Percentiles rank a stretch among this genome's conserved stretches.
Evolutionary conservation across 2,888 invertebrate species (phyloP).

Genomic region (Drosophila neonasuta): DNA sequence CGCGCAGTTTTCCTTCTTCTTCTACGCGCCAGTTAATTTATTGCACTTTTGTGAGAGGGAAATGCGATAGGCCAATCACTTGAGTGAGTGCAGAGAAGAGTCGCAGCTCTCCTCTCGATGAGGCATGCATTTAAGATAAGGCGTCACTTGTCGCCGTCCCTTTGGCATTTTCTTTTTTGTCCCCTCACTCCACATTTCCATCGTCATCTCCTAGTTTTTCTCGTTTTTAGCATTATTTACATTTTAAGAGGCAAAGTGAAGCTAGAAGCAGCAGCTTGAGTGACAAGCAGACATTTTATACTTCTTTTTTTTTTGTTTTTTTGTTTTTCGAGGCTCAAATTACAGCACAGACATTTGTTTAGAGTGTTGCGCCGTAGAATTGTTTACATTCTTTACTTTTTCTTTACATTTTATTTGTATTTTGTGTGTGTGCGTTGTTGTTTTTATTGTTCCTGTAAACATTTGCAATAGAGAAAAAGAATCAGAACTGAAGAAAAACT

Average conservation of each 20-base stretch:
- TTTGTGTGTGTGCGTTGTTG: conserved; percentile 7
- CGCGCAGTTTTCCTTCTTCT: conserved; percentile 20
- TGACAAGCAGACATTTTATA: conserved; percentile 50
- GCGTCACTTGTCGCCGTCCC: conserved; percentile 68
- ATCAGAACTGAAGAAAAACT: conserved; percentile 38
- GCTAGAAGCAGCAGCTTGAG: conserved; percentile 30
- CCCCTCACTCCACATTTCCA: background rate
- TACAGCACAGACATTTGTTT: conserved; percentile 57
- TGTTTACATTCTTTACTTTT: conserved; percentile 50
- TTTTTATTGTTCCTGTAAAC: conserved; percentile 46
- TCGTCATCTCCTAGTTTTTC: conserved; percentile 21
- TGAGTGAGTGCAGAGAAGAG: conserved; percentile 47
- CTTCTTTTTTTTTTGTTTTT: background rate
- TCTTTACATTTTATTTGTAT: conserved; percentile 14
- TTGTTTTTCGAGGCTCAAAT: conserved; percentile 49
- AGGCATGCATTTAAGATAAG: conserved; percentile 76
- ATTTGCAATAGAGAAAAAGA: conserved; percentile 63
- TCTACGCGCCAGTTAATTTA: conserved; percentile 17
- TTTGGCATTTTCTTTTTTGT: conserved; percentile 46
- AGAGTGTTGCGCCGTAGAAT: conserved; percentile 36
- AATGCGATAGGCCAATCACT: conserved; percentile 76
- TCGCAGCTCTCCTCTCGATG: conserved; percentile 30
- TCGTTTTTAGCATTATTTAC: conserved; percentile 71
- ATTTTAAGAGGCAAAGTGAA: conserved; percentile 62
- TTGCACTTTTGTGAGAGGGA: conserved; percentile 33